Base-by-base conservation (phyloP, 2,113 vertebrate genomes). In the Piaya cayana region DNA sequence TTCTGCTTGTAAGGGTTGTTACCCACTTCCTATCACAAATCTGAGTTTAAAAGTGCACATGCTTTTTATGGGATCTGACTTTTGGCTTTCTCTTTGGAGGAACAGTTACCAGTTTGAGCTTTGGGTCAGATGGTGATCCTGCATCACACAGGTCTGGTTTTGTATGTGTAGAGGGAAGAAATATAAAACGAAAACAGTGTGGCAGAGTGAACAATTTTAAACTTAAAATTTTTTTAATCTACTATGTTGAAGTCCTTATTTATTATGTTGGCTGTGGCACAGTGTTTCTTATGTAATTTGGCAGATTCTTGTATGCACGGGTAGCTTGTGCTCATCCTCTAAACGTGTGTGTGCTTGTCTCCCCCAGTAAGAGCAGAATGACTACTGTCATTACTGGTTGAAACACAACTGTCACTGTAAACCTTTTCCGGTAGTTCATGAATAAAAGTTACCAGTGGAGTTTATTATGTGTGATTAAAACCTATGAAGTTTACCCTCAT, bases 311-410 rank as follows among this genome's bases (percentile, higher is more conserved):
- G 25, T 26, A 12, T 32, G 13, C 19, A 14, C 0, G 2, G 29
- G 3, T 86, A 55, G 55, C 53, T 58, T 76, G 49, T 70, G 21
- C 36, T 82, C 5, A 3, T 15, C 8, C 34, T 60, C 23, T 36
- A 15, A 49, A 69, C 2, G 0, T 8, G 1, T n/a, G 29, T 1
- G 1, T 36, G 20, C 30, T 79, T 69, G 32, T 47, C 14, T 36
- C 26, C 22, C 3, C 19, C 11, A 7, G 21, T 23, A 59, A 77
- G 20, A 77, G 30, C 32, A 62, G 34, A 74, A n/a, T 2, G 7
- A 25, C 30, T 59, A 55, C 58, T 60, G 67, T 53, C 8, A 0
- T 37, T 52, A 13, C 23, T 59, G 39, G 13, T 22, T 72, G 67
- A 82, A 92, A 62, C 55, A 43, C 47, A 88, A 7, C 29, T 90